Evolutionary conservation across 2,113 vertebrate species (phyloP), one percentile per base, ranked within the genome.

Genomic region (Nyctibius bracteatus): DNA sequence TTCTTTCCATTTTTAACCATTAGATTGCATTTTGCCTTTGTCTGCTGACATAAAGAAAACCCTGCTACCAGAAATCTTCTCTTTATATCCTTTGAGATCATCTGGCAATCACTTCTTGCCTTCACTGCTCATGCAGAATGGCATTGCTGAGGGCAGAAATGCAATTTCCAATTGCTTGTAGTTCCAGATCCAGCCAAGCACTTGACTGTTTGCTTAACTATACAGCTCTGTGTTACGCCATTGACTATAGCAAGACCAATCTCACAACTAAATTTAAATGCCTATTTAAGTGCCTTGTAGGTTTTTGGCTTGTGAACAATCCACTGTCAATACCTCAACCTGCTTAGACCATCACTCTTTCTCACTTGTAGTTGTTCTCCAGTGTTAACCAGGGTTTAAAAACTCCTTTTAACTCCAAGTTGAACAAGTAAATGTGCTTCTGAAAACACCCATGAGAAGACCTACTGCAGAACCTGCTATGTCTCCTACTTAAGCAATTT

Each of bases 271-370:
- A 81, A 96, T 88, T 92, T 89, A 92, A 96, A 86, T 81, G 62
- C 70, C 86, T 75, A 1, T 71, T 87, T 88, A 94, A 93, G 85
- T 55, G 54, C 87, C 79, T 92, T 77, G 78, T n/a, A 86, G 86
- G 87, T 68, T 85, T 93, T 75, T 75, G 74, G 74, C 71, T 96
- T 65, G 73, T 89, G 92, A 91, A 87, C 66, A 80, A 90, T 73
- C 88, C 85, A 52, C 66, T 0, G 0, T 71, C 51, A 58, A 94
- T 62, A 82, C 73, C 81, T 58, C 66, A 47, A 49, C 57, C 81
- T 3, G 12, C 91, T 86, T 39, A n/a, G 47, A 47, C 47, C 55
- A 46, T 35, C 0, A 0, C 24, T 58, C 51, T 33, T 20, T 15
- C 63, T 71, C 72, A 22, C 65, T 86, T 86, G 68, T 6, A 52